Evolutionary conservation across 37 sponge, comb jelly and placozoan species (phyloP).

Genomic region (Spongilla lacustris): DNA sequence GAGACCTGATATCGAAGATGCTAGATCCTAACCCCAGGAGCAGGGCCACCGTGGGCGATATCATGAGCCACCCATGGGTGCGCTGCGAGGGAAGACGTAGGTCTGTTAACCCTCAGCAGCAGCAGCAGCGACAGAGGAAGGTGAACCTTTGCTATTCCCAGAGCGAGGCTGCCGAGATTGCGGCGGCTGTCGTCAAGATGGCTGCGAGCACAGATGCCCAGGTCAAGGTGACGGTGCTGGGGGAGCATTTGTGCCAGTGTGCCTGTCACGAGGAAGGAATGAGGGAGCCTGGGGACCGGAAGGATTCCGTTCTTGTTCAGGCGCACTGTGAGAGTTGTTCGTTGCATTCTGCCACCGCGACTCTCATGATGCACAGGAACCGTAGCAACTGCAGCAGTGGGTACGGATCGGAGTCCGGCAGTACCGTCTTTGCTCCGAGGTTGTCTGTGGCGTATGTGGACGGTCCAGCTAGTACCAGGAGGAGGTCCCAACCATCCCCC

Average conservation of each 20-base stretch:
- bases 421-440: conserved; percentile 9
- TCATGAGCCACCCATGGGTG: conserved; percentile 77
- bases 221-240: neutral
- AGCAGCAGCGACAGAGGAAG: neutral
- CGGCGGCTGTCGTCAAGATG: neutral
- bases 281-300: conserved; percentile 11
- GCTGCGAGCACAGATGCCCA: neutral
- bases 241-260: conserved; percentile 10
- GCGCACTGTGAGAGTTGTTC: conserved; percentile 46
- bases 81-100: neutral
- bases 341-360: neutral
- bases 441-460: neutral
- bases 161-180: neutral
- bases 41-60: conserved; percentile 52
- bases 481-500: neutral
- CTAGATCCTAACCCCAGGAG: conserved; percentile 51
- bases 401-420: conserved; percentile 45
- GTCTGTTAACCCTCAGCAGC: neutral
- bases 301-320: neutral
- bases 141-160: neutral
- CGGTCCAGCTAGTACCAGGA: neutral
- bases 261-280: neutral
- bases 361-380: conserved; percentile 5
- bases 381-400: conserved; percentile 32
- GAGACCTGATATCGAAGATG: conserved; percentile 57